Base-by-base conservation (phyloP, 2,888 invertebrate genomes). In the Amphipoea lucens region DNA sequence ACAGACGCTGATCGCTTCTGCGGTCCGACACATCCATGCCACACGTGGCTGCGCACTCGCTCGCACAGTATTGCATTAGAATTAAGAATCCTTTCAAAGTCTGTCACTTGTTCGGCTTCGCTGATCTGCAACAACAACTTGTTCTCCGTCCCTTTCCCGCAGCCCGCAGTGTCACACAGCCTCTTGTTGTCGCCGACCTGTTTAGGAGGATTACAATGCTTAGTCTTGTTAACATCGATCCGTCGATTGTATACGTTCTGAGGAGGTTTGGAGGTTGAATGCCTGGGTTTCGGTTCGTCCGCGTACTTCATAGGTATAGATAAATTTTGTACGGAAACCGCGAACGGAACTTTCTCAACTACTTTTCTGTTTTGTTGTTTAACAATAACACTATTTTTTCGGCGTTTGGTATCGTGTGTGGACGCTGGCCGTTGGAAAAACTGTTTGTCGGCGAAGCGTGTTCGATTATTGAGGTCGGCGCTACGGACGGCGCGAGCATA, bases 31-130 rank as follows among this genome's bases (percentile, higher is more conserved):
- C 93, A 93, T 78, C 95, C 93, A 87, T 94, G 94, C 96, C 96
- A 96, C 95, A 96, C 95, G 92, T 95, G 95, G 54, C 94, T 92
- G 83, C 92, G 94, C 86, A 94, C 93, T 83, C 95, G 94, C 91
- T 95, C 95, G 90, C 94, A 95, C 95, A 95, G 95, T 96, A 96
- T 96, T 94, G 97, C 96, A 96, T 97, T 97, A 96, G 96, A 96
- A 94, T 96, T 96, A 93, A 97, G 97, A 97, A 97, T 97, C 97
- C 97, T 97, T 95, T 97, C 97, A 96, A 97, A 97, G 95, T 97
- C 97, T 60, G 95, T 95, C 93, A 97, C 97, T 97, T 97, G 96
- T 89, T 97, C 95, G 97, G 97, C 97, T 97, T 97, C 97, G 88
- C 97, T 96, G 94, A 97, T 97, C 94, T 97, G 96, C 92, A 95